Percentiles rank a stretch among this genome's conserved stretches.
phyloP scores from a whole-genome alignment of 2,888 invertebrate species.

The Eupithecia exiguata region DNA sequence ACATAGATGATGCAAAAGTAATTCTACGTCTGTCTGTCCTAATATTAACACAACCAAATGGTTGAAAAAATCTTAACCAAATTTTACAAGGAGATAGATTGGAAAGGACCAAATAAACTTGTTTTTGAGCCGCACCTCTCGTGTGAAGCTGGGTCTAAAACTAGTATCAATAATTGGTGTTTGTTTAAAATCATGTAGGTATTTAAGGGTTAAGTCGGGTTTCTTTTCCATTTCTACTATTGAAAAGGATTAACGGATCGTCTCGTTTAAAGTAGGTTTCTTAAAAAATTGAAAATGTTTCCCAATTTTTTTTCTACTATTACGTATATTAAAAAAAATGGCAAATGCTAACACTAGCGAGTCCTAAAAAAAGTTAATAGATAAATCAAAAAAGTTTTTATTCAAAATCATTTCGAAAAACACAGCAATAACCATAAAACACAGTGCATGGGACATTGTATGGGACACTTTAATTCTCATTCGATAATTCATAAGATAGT shows the following conservation, averaged over 20 bases:
- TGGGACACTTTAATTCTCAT: conserved; percentile 44
- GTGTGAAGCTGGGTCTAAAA: neutral
- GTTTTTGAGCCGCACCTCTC: neutral
- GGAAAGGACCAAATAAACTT: neutral
- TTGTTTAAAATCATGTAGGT: neutral
- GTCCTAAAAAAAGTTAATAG: neutral
- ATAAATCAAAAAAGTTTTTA: neutral
- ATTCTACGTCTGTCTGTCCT: too few species aligned
- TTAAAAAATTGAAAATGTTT: too few species aligned
- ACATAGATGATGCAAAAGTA: too few species aligned
- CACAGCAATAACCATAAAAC: conserved; percentile 30
- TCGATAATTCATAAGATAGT: conserved; percentile 47
- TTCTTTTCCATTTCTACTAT: neutral
- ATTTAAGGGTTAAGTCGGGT: neutral
- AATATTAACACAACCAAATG: neutral
- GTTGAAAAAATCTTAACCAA: neutral
- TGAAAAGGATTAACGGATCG: too few species aligned
- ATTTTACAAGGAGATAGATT: neutral
- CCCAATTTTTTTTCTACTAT: too few species aligned
- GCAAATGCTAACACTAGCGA: too few species aligned
- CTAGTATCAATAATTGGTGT: neutral
- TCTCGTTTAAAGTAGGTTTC: too few species aligned
- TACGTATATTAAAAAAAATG: too few species aligned
- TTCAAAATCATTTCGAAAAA: conserved; percentile 4
- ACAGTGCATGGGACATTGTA: conserved; percentile 22